Conservation (phyloP, 2,113 vertebrate species). For the Suricata suricatta region DNA sequence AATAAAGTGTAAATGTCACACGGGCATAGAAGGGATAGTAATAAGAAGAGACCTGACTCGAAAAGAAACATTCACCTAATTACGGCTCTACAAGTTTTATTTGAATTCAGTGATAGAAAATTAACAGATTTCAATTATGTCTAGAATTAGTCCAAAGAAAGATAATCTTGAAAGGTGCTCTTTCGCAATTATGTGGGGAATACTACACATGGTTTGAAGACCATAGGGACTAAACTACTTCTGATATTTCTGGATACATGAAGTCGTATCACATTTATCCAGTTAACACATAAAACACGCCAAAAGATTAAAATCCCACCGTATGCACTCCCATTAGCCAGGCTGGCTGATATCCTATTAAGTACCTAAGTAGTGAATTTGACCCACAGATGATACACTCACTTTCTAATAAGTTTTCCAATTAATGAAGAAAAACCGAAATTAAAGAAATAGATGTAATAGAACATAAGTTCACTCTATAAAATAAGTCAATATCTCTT, state of each 20-base stretch:
- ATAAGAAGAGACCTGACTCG: neutral
- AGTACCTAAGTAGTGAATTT: constrained; percentile 13
- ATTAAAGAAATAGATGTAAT: neutral
- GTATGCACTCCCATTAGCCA: neutral
- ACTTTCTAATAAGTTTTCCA: neutral
- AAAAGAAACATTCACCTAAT: neutral
- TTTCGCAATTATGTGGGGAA: neutral
- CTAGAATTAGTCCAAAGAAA: neutral
- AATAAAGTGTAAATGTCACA: neutral
- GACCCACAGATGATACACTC: neutral
- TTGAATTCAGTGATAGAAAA: neutral
- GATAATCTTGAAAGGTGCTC: neutral
- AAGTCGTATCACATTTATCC: neutral
- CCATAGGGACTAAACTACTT: neutral
- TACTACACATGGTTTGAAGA: neutral
- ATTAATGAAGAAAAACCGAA: neutral
- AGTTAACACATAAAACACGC: neutral
- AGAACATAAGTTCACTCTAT: neutral
- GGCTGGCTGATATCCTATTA: neutral
- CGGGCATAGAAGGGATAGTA: neutral
- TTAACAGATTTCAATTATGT: neutral
- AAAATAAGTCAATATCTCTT: neutral
- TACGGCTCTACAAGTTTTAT: neutral
- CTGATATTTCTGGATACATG: neutral
- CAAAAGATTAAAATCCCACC: neutral